Conservation (phyloP, 2,797 vertebrate genomes). For the Somateria mollissima region DNA sequence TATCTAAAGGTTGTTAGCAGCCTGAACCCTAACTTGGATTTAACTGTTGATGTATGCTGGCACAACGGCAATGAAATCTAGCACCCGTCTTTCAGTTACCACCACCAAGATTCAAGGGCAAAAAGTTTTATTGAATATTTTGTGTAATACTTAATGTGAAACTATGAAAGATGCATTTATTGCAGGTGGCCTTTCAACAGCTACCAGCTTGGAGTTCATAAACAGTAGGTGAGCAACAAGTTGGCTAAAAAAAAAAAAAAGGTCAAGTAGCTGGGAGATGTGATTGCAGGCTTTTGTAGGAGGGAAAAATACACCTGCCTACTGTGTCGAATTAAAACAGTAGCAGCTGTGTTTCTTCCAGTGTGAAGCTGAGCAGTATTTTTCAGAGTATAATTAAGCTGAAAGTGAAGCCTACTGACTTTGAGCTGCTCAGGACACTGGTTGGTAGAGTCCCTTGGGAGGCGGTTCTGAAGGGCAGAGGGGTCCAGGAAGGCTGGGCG, state of each 20-base stretch:
- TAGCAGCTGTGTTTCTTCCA: not conserved
- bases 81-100: not conserved
- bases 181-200: not conserved
- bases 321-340: not conserved
- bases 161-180: not conserved
- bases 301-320: not conserved
- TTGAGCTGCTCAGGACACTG: too few species aligned
- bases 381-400: not conserved
- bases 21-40: not conserved
- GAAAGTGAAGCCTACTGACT: not conserved
- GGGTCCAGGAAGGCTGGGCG: too few species aligned
- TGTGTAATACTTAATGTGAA: not conserved
- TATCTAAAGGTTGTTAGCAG: not conserved
- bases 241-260: not conserved
- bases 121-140: not conserved
- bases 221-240: not conserved
- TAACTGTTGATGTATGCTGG: not conserved
- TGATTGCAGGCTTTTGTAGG: not conserved
- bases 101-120: not conserved
- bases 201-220: not conserved
- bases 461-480: too few species aligned
- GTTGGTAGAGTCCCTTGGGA: too few species aligned
- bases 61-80: not conserved
- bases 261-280: not conserved
- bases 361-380: not conserved